Evolutionary conservation across 1,140 invertebrate species (phyloP).

Genomic region (Heliconius melpomene): DNA sequence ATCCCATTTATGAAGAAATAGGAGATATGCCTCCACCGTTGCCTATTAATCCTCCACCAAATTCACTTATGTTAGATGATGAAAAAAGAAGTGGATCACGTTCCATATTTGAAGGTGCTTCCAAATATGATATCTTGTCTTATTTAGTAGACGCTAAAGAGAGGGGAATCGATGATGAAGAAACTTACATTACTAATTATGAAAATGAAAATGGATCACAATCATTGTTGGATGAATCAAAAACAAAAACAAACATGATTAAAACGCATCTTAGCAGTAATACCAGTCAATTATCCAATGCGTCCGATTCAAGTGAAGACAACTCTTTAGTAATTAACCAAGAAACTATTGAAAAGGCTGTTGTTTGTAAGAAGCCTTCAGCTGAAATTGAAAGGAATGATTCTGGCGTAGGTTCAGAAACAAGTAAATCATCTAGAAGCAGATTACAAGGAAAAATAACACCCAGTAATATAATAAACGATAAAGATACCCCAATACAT

Average conservation of each 20-base stretch:
- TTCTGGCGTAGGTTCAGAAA: slow-evolving; percentile 96
- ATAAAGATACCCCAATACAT: slow-evolving; percentile 80
- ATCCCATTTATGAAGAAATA: slow-evolving; percentile 95
- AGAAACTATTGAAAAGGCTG: slow-evolving; percentile 78
- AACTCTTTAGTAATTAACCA: slow-evolving; percentile 83
- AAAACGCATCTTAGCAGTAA: slow-evolving; percentile 82
- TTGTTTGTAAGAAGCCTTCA: slow-evolving; percentile 80
- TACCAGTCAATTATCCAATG: slow-evolving; percentile 82
- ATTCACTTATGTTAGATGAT: slow-evolving; percentile 81
- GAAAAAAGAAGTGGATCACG: slow-evolving; percentile 84
- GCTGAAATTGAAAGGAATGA: slow-evolving; percentile 93
- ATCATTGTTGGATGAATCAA: slow-evolving; percentile 80
- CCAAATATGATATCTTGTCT: slow-evolving; percentile 93
- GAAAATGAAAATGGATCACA: slow-evolving; percentile 80
- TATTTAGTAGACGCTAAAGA: slow-evolving; percentile 93
- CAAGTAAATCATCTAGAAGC: slow-evolving; percentile 91
- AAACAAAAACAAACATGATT: slow-evolving; percentile 79
- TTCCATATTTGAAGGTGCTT: slow-evolving; percentile 91
- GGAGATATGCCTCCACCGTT: slow-evolving; percentile 89
- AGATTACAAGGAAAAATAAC: slow-evolving; percentile 83
- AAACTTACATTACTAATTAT: slow-evolving; percentile 83
- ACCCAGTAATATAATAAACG: slow-evolving; percentile 64
- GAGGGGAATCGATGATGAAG: slow-evolving; percentile 85
- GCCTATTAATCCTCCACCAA: slow-evolving; percentile 87
- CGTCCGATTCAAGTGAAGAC: slow-evolving; percentile 87